These are phyloP conservation scores for Thyatira batis DNA, from an alignment of 2,888 invertebrate genomes.

Conservation along the genomic window DNA sequence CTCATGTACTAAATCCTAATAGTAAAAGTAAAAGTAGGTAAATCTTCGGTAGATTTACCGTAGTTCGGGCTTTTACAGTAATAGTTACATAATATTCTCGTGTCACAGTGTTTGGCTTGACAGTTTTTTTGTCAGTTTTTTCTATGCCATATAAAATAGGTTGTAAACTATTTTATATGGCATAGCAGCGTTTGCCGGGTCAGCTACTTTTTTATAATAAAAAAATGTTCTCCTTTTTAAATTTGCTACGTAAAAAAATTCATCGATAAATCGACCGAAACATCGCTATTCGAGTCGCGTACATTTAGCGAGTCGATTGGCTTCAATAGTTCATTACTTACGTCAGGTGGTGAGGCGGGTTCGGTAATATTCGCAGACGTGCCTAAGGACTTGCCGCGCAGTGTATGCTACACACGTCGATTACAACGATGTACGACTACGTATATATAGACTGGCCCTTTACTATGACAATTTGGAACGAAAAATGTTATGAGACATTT, in stretches of 20 bases:
- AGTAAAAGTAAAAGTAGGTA: no score
- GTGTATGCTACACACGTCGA: conserved; percentile 3
- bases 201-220: no score
- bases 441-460: no score
- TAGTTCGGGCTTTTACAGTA: no score
- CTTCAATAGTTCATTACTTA: conserved; percentile 42
- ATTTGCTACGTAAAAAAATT: background rate
- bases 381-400: background rate
- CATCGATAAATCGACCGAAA: background rate
- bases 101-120: no score
- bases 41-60: no score
- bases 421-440: conserved; percentile 1
- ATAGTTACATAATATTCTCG: no score
- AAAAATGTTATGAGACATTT: background rate
- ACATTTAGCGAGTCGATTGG: conserved; percentile 27
- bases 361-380: conserved; percentile 21
- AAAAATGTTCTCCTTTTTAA: background rate
- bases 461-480: background rate
- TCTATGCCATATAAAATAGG: no score
- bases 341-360: conserved; percentile 25
- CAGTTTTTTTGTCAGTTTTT: no score
- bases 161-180: no score
- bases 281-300: conserved; percentile 28
- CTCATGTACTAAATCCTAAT: no score
- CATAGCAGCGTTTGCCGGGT: no score